Percentiles rank a stretch among this genome's conserved stretches.
These are phyloP conservation scores for Hydrophis major DNA, from an alignment of 2,797 vertebrate species.

Conservation along the genomic window DNA sequence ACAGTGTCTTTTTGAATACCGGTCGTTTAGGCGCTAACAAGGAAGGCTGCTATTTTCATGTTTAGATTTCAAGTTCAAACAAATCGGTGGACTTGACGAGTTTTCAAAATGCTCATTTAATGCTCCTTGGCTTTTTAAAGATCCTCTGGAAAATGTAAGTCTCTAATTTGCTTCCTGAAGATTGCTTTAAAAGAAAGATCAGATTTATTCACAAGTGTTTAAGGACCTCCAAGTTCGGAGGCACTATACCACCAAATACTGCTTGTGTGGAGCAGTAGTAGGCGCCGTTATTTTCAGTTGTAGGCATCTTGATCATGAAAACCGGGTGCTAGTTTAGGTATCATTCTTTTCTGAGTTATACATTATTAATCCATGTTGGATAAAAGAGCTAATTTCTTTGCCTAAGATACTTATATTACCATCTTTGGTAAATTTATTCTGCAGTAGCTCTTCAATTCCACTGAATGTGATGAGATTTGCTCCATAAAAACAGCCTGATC, in stretches of 20 bases:
- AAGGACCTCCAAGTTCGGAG: background rate
- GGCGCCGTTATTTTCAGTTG: background rate
- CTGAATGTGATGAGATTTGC: background rate
- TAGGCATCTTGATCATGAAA: background rate
- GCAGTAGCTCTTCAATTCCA: background rate
- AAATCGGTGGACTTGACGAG: background rate
- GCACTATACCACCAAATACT: background rate
- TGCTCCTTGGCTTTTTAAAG: background rate
- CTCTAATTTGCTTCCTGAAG: background rate
- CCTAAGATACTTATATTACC: background rate
- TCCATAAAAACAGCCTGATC: background rate
- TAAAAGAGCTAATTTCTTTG: background rate
- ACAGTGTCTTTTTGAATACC: background rate
- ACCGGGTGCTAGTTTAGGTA: background rate
- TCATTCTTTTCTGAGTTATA: background rate
- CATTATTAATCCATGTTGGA: background rate
- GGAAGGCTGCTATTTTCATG: background rate
- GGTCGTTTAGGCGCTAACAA: background rate
- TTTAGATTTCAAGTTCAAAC: background rate
- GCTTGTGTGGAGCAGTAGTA: no score
- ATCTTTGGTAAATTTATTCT: background rate
- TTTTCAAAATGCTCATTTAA: background rate
- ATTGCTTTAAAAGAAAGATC: background rate
- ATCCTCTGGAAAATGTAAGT: background rate
- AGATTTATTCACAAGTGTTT: background rate